A percentile compares a stretch with the other conserved stretches of the same genome.
Conservation (phyloP, 2,888 invertebrate genomes). For the Lydus trimaculatus region DNA sequence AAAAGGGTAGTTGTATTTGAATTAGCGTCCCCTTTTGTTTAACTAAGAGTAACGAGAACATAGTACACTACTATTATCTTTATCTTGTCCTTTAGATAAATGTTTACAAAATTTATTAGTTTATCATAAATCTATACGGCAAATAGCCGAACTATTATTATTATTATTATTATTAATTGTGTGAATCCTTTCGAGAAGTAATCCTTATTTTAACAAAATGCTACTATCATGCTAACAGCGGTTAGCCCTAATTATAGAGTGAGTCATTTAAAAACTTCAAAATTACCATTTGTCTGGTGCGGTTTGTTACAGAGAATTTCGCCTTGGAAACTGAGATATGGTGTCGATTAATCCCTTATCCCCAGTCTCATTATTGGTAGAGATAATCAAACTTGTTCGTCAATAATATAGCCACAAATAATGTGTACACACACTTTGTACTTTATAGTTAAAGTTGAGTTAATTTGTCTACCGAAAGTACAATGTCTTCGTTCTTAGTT, state of each 20-base stretch:
- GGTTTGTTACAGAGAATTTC: no score
- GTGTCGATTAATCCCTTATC: neutral
- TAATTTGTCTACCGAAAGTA: neutral
- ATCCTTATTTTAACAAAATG: no score
- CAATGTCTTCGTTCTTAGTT: neutral
- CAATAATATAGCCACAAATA: neutral
- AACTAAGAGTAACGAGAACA: constrained; percentile 11
- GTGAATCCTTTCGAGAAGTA: no score
- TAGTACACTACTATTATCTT: neutral
- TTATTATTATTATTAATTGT: neutral
- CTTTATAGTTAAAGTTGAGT: neutral
- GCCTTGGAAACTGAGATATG: neutral
- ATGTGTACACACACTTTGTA: neutral
- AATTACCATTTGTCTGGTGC: no score
- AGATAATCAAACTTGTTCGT: neutral
- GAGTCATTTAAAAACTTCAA: no score
- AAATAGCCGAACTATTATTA: neutral
- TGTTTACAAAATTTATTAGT: neutral
- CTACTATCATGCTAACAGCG: no score
- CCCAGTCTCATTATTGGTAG: neutral
- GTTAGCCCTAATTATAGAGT: no score
- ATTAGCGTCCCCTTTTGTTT: constrained; percentile 27
- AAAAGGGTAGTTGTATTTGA: constrained; percentile 29
- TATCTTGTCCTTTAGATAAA: neutral
- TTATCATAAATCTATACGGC: neutral